Evolutionary conservation across 2,113 vertebrate genomes (phyloP), one percentile per base, ranked within the genome.

Genomic region (Podarcis cretensis): DNA sequence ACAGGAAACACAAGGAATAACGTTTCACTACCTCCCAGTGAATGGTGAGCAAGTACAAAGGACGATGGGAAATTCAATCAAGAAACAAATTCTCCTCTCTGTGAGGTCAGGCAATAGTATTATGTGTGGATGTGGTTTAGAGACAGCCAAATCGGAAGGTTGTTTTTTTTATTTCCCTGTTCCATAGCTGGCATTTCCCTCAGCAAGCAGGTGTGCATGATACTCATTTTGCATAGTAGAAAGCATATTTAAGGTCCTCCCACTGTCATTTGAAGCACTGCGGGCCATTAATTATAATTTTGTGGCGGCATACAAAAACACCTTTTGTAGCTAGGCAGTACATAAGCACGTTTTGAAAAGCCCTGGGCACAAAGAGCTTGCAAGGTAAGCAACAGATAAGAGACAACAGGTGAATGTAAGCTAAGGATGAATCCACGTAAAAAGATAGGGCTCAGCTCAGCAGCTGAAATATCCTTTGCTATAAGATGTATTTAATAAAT

Each of bases 41-140:
- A 75, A 71, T 71, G 71, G 35, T 14, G 63, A 81, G 20, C 59
- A 68, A 71, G 30, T 35, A 37, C 43, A 71, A 73, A 87, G 43
- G 43, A 71, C 2, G 40, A 81, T 81, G n/a, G 86, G 43, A 81
- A 81, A 81, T 87, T 71, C 43, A 87, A 30, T 80, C 77, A 37
- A 81, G 40, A 57, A 80, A 71, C 43, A 80, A 23, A 87, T 81
- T 54, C 21, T 65, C 18, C 27, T 81, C 79, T 87, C 63, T 14
- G 21, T 35, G 66, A 16, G 85, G 65, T 87, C 86, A 87, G 57
- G 13, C n/a, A 71, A 80, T 37, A 4, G 16, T 14, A 79, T 86
- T 86, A 86, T 86, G 16, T 30, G 14, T 6, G 23, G 14, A 30
- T 54, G 37, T 32, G 5, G 7, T 71, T 81, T 20, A 81, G 65